phyloP scores from a whole-genome alignment of 2,113 vertebrate species.

The Planiliza haematocheilus region DNA sequence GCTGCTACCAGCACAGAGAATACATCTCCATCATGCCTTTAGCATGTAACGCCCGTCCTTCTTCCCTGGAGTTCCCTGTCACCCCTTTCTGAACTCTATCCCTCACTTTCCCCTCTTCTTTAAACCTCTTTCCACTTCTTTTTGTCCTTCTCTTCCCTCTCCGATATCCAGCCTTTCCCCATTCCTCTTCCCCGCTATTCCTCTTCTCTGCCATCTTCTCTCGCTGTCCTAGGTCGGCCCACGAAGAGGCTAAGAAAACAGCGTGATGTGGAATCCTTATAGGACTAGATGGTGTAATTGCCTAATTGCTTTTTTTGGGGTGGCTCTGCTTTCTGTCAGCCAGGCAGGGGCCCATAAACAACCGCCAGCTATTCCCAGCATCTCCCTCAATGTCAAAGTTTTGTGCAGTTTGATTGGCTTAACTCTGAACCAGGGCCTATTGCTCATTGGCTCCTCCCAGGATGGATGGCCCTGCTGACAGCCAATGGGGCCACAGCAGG shows the following conservation, averaged over 20 bases:
- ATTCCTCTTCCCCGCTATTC: slow-evolving; percentile 45
- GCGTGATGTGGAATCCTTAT: slow-evolving; percentile 74
- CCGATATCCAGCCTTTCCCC: neutral
- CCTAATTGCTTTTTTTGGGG: slow-evolving; percentile 85
- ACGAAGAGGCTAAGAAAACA: slow-evolving; percentile 83
- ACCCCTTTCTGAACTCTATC: slow-evolving; percentile 53
- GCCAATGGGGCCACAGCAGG: slow-evolving; percentile 79
- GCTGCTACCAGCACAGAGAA: slow-evolving; percentile 1
- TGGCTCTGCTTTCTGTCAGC: slow-evolving; percentile 84
- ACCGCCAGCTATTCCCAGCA: slow-evolving; percentile 69
- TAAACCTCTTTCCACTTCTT: slow-evolving; percentile 18
- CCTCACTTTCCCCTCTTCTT: slow-evolving; percentile 36
- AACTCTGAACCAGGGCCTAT: slow-evolving; percentile 45
- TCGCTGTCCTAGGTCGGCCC: slow-evolving; percentile 74
- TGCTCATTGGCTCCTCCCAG: slow-evolving; percentile 76
- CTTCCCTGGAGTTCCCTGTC: slow-evolving; percentile 48
- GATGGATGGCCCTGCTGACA: slow-evolving; percentile 78
- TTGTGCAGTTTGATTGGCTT: slow-evolving; percentile 70
- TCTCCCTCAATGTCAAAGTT: slow-evolving; percentile 73
- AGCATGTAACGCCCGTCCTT: slow-evolving; percentile 8
- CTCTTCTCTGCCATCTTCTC: slow-evolving; percentile 56
- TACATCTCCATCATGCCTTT: slow-evolving; percentile 10
- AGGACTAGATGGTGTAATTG: slow-evolving; percentile 80
- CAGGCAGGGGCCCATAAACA: slow-evolving; percentile 82
- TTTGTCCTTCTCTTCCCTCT: neutral